These are phyloP conservation scores for Cephus rjabovi DNA, from an alignment of 2,888 invertebrate genomes.

Conservation along the genomic window DNA sequence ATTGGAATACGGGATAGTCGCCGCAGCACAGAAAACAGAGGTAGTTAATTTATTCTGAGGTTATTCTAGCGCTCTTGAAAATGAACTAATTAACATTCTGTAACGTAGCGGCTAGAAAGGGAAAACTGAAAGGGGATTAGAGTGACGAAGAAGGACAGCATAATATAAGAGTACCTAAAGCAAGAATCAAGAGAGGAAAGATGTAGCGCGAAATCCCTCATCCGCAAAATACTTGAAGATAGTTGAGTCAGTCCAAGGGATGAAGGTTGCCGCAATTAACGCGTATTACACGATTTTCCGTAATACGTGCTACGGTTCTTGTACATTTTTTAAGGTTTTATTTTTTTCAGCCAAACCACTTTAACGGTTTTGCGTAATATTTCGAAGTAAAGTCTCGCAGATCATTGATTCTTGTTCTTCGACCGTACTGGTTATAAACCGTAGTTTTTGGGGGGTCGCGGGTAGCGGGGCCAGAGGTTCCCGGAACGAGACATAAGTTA, in stretches of 20 bases:
- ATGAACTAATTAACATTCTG: constrained; percentile 17
- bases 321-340: not conserved
- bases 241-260: not conserved
- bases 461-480: not conserved
- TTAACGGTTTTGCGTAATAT: not conserved
- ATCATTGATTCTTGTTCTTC: not conserved
- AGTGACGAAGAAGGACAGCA: constrained; percentile 1
- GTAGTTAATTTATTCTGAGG: constrained; percentile 10
- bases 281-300: not conserved
- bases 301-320: not conserved
- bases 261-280: not conserved
- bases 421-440: not conserved
- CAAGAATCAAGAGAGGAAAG: constrained; percentile 15
- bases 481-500: constrained; percentile 23
- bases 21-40: not conserved
- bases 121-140: not conserved
- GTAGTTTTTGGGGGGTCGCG: not conserved
- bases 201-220: constrained; percentile 20
- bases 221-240: not conserved
- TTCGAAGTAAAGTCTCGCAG: not conserved
- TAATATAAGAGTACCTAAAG: constrained; percentile 10
- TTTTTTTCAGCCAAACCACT: not conserved
- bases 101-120: constrained; percentile 10
- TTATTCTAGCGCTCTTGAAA: constrained; percentile 12
- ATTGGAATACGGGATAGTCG: not conserved